Evolutionary conservation across 2,113 vertebrate species (phyloP), one percentile per base, ranked within the genome.

Genomic region (Poicephalus meyeri): DNA sequence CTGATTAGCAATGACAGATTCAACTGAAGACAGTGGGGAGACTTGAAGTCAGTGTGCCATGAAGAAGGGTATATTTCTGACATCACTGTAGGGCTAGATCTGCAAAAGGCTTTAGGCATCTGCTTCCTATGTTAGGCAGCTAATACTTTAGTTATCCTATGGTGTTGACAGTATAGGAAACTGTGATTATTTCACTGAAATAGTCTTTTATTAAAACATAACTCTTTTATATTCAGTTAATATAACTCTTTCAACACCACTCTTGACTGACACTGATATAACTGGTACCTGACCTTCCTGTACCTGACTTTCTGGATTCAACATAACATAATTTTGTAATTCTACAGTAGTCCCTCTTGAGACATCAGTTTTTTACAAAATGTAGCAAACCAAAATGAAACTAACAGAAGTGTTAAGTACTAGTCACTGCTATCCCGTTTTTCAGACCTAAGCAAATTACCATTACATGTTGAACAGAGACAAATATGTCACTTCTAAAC

Each of bases 401-500:
- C 46, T 74, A 90, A 71, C 35, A 80, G 26, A 20, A 89, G 42
- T 52, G 50, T 44, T 71, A 81, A 50, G 55, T 63, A 14, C 88
- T 56, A 49, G 17, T 80, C 58, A 31, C 10, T 80, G 61, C 61
- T 80, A 17, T 65, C 89, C 23, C 13, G 53, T 93, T 97, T 79
- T 95, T 82, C 80, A 94, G 81, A 82, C 64, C 47, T 63, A 44
- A 86, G 60, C 60, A 93, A 81, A 76, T 91, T 80, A 68, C 87
- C 4, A 1, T 31, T 84, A 77, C 42, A 2, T 63, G 82, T 92
- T 82, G 81, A 86, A 63, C 49, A 94, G 77, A 70, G 50, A 63
- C 93, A 84, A 65, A 81, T 46, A 68, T 73, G 77, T 66, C 60
- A 82, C 65, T 95, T 81, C 55, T 58, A 97, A 96, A 95, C 63